Evolutionary conservation across 2,797 vertebrate genomes (phyloP).

Genomic region (Threskiornis aethiopicus): DNA sequence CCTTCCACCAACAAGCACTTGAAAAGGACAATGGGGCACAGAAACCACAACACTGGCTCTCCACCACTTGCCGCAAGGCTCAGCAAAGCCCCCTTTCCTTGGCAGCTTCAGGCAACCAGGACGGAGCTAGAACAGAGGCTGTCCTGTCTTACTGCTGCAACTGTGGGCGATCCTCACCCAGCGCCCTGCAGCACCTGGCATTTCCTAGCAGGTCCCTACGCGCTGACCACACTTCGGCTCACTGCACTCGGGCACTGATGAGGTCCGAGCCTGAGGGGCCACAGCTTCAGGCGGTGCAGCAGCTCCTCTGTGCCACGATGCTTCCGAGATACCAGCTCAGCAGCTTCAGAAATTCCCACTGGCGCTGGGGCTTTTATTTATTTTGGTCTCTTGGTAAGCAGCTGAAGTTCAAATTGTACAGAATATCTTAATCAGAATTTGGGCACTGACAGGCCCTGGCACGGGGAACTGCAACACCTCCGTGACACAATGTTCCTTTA

Average conservation of each 20-base stretch:
- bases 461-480: neutral
- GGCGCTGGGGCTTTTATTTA: neutral
- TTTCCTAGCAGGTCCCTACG: neutral
- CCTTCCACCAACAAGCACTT: neutral
- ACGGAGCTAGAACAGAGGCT: neutral
- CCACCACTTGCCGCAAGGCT: neutral
- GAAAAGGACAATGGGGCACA: fast-evolving
- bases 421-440: neutral
- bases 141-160: neutral
- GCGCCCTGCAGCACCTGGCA: neutral
- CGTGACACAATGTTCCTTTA: neutral
- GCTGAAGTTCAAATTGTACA: neutral
- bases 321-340: neutral
- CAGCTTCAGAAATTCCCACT: neutral
- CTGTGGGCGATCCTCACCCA: neutral
- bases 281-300: neutral
- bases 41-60: neutral
- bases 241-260: neutral
- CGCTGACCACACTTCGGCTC: fast-evolving
- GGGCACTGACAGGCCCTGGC: neutral
- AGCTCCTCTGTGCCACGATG: neutral
- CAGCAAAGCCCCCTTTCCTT: neutral
- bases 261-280: neutral
- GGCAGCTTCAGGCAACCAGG: neutral
- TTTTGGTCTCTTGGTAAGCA: neutral